Evolutionary conservation across 2,113 vertebrate genomes (phyloP).

Genomic region (Ictidomys tridecemlineatus): DNA sequence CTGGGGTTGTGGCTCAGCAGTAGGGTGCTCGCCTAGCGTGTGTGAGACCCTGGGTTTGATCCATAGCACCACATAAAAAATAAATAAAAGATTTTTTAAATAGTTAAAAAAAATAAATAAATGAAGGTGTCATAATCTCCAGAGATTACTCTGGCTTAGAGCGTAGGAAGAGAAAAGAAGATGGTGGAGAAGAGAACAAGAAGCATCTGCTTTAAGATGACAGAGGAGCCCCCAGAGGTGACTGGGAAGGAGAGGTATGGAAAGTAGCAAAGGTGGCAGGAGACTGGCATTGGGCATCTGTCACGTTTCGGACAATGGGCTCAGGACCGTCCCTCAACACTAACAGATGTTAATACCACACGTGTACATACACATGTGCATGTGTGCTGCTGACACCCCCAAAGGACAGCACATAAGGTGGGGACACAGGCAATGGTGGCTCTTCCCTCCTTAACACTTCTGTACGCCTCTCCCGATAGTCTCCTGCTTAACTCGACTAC

Average conservation of each 20-base stretch:
- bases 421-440: background rate
- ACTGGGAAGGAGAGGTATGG: background rate
- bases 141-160: too few species aligned
- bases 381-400: accelerated
- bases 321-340: background rate
- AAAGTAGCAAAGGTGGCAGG: background rate
- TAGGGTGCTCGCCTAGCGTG: too few species aligned
- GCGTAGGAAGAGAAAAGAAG: too few species aligned
- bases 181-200: background rate
- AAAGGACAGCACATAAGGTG: too few species aligned
- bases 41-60: too few species aligned
- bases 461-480: background rate
- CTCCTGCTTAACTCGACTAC: background rate
- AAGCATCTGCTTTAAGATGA: background rate
- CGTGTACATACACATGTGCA: accelerated
- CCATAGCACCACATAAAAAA: too few species aligned
- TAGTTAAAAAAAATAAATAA: too few species aligned
- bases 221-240: background rate
- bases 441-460: background rate
- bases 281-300: background rate
- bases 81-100: too few species aligned
- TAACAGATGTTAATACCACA: background rate
- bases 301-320: background rate
- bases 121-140: too few species aligned
- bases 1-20: too few species aligned